Percentiles rank a stretch among this genome's conserved stretches.
These are phyloP conservation scores for Albula glossodonta DNA, from an alignment of 2,113 vertebrate genomes.

Conservation along the genomic window DNA sequence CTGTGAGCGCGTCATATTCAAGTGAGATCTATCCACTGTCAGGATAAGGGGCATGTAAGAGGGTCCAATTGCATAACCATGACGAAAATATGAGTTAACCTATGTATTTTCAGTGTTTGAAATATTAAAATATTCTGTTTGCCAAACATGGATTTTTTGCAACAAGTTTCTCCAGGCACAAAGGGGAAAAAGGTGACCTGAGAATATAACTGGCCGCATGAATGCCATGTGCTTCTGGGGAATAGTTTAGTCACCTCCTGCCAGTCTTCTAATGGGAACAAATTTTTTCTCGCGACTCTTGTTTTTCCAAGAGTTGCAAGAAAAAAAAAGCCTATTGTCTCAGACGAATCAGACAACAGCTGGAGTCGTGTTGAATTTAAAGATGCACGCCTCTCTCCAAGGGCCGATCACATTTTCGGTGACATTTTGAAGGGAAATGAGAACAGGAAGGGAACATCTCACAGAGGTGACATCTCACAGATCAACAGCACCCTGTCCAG, in stretches of 20 bases:
- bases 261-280: background rate
- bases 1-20: no score
- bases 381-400: background rate
- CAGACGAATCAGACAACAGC: background rate
- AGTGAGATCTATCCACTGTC: no score
- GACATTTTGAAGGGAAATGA: background rate
- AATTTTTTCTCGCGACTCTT: background rate
- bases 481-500: background rate
- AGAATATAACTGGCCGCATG: background rate
- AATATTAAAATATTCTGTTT: background rate
- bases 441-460: background rate
- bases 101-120: no score
- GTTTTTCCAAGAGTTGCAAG: no score
- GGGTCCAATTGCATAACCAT: background rate
- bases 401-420: background rate
- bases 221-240: background rate
- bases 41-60: background rate
- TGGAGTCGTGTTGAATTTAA: background rate
- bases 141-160: background rate
- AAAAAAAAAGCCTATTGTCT: no score
- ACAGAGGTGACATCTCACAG: background rate
- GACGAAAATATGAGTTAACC: background rate
- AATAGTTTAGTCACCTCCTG: no score
- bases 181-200: background rate
- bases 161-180: no score